phyloP scores from a whole-genome alignment of 2,113 vertebrate genomes.

The Scomber colias region DNA sequence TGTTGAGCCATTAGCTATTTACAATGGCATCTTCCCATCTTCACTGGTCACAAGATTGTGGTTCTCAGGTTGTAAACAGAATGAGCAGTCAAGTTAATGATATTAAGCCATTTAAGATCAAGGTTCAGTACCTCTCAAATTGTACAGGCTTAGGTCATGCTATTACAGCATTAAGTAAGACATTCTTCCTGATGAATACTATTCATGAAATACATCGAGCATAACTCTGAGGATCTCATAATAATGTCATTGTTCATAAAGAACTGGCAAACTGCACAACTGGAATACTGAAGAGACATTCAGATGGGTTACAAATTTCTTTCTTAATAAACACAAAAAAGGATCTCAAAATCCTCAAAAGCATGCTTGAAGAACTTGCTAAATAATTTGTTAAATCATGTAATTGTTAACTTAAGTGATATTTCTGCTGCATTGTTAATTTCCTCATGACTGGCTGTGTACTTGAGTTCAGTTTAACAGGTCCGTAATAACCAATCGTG shows the following conservation, averaged over 20 bases:
- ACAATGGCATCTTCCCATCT: conserved; percentile 40
- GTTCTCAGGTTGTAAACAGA: conserved; percentile 56
- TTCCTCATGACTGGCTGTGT: conserved; percentile 50
- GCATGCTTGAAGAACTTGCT: background rate
- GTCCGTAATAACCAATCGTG: conserved; percentile 40
- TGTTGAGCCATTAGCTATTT: conserved; percentile 46
- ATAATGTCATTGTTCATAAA: background rate
- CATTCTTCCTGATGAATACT: background rate
- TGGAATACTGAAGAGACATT: background rate
- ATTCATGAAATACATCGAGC: conserved; percentile 6
- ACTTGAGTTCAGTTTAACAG: conserved; percentile 76
- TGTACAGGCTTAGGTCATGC: background rate
- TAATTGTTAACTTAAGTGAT: conserved; percentile 67
- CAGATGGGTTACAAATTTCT: background rate
- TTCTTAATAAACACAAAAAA: background rate
- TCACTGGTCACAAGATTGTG: conserved; percentile 46
- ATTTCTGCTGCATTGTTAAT: background rate
- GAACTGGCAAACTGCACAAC: background rate
- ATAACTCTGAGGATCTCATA: background rate
- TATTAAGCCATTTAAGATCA: conserved; percentile 53
- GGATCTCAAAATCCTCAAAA: background rate
- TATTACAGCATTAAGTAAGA: conserved; percentile 17
- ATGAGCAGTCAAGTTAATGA: conserved; percentile 43
- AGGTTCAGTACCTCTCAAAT: conserved; percentile 31
- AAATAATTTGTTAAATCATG: conserved; percentile 38